phyloP scores from a whole-genome alignment of 2,888 invertebrate genomes.

The Dascillus cervinus region DNA sequence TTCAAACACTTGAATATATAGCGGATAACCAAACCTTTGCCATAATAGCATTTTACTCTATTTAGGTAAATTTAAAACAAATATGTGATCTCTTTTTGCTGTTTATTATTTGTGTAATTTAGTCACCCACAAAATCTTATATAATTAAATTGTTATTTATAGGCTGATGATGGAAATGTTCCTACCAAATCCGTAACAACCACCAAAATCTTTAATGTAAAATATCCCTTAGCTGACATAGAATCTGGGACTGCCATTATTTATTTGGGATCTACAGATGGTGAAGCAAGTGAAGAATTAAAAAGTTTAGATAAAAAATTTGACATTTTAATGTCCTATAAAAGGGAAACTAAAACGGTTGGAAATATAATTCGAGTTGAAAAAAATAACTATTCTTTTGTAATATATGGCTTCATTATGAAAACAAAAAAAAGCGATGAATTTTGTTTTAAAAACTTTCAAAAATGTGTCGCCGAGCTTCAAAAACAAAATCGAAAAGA shows the following conservation, averaged over 20 bases:
- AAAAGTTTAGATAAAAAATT: conserved; percentile 28
- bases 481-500: conserved; percentile 17
- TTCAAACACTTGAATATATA: too few relatives aligned
- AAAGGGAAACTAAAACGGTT: conserved; percentile 15
- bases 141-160: too few relatives aligned
- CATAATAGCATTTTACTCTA: too few relatives aligned
- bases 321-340: conserved; percentile 26
- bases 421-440: conserved; percentile 16
- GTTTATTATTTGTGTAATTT: too few relatives aligned
- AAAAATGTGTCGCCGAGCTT: conserved; percentile 21
- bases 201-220: too few relatives aligned
- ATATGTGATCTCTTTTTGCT: too few relatives aligned
- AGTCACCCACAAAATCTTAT: too few relatives aligned
- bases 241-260: conserved; percentile 30
- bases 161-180: too few relatives aligned
- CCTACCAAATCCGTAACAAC: too few relatives aligned
- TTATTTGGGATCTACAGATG: conserved; percentile 31
- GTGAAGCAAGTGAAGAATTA: conserved; percentile 26
- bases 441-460: conserved; percentile 21
- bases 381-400: conserved; percentile 16
- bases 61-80: too few relatives aligned
- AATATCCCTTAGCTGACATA: conserved; percentile 26
- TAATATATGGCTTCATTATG: conserved; percentile 26
- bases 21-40: too few relatives aligned
- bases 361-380: conserved; percentile 26